phyloP scores from a whole-genome alignment of 2,797 vertebrate genomes.

The Xyrichtys novacula region DNA sequence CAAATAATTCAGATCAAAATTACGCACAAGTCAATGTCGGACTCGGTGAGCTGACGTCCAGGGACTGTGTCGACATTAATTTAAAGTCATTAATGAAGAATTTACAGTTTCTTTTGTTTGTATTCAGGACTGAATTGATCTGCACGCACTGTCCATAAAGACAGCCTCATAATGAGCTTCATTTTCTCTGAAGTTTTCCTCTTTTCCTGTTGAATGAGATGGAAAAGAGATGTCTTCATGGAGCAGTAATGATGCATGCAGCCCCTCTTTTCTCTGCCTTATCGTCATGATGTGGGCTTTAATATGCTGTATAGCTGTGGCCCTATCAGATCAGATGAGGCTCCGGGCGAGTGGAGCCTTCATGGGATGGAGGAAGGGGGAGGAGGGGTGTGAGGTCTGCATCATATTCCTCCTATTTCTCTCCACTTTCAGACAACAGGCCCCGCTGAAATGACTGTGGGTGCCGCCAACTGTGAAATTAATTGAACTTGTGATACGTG shows the following conservation, averaged over 20 bases:
- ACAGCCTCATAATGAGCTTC: constrained; percentile 10
- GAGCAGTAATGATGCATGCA: constrained; percentile 62
- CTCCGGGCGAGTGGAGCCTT: constrained; percentile 62
- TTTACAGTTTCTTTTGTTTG: constrained; percentile 5
- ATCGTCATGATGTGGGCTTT: constrained; percentile 54
- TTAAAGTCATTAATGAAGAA: constrained; percentile 9
- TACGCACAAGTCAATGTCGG: neutral
- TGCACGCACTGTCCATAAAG: constrained; percentile 16
- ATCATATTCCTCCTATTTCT: constrained; percentile 62
- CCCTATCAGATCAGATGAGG: constrained; percentile 68
- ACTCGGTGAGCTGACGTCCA: neutral
- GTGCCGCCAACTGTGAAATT: constrained; percentile 83
- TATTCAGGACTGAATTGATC: constrained; percentile 1
- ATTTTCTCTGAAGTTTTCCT: constrained; percentile 9
- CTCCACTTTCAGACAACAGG: constrained; percentile 70
- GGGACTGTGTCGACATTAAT: neutral
- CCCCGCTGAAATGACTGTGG: constrained; percentile 56
- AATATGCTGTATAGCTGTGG: constrained; percentile 55
- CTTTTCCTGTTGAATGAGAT: constrained; percentile 16
- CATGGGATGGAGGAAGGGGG: constrained; percentile 43
- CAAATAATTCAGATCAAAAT: no score
- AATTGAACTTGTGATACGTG: constrained; percentile 83
- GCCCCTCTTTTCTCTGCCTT: constrained; percentile 42
- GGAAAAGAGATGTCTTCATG: constrained; percentile 38
- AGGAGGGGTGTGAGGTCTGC: constrained; percentile 31